A percentile compares a stretch with the other conserved stretches of the same genome.
These are phyloP conservation scores for Steinernema feltiae DNA, from an alignment of 1,140 invertebrate genomes.

Conservation along the genomic window DNA sequence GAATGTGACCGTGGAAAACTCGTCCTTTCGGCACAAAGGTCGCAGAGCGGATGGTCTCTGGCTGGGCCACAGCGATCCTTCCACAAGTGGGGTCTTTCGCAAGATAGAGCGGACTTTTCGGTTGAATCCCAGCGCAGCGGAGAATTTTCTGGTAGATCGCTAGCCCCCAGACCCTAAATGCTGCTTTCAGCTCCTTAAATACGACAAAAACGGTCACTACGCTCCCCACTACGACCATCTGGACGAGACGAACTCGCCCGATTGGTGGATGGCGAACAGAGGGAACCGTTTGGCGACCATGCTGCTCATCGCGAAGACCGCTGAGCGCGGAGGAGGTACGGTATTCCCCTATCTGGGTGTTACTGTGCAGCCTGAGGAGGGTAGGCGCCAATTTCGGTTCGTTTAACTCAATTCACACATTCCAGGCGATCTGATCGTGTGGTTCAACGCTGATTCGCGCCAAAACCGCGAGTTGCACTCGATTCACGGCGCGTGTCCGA, in stretches of 20 bases:
- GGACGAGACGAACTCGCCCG: neutral
- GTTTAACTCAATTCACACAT: neutral
- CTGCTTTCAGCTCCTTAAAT: constrained; percentile 17
- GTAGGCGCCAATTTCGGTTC: neutral
- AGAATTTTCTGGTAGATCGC: constrained; percentile 40
- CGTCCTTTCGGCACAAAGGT: constrained; percentile 34
- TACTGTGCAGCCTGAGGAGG: constrained; percentile 19
- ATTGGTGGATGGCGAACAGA: constrained; percentile 10
- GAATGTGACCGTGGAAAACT: constrained; percentile 37
- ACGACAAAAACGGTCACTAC: constrained; percentile 22
- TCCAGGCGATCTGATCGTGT: neutral
- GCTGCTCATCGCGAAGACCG: constrained; percentile 24
- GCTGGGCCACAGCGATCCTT: constrained; percentile 28
- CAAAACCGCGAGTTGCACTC: constrained; percentile 8
- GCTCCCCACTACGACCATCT: constrained; percentile 26
- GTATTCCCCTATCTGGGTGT: constrained; percentile 20
- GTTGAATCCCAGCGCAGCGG: constrained; percentile 41
- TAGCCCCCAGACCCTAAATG: constrained; percentile 10
- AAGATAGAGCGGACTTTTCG: constrained; percentile 26
- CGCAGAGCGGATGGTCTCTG: constrained; percentile 40
- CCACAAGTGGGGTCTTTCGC: constrained; percentile 24
- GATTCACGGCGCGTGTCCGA: constrained; percentile 22
- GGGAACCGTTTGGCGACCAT: constrained; percentile 27
- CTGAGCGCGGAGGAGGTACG: constrained; percentile 27
- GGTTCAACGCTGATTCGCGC: constrained; percentile 14